Evolutionary conservation across 2,888 invertebrate species (phyloP).

Genomic region (Melanostoma mellinum): DNA sequence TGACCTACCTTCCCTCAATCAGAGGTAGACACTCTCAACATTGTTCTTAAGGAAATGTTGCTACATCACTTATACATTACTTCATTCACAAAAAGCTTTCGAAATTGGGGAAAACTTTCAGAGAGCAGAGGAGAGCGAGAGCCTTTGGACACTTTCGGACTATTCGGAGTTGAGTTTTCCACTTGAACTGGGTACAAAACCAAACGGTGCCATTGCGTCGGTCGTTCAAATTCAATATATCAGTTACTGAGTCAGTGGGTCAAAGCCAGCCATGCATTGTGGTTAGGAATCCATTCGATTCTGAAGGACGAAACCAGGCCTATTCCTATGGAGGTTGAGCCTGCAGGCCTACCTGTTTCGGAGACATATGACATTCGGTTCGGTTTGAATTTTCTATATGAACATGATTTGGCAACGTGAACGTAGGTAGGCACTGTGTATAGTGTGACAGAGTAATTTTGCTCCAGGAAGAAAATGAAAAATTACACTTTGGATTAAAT

Average conservation of each 20-base stretch:
- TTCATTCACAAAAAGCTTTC: conserved; percentile 17
- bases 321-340: too few species aligned
- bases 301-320: neutral
- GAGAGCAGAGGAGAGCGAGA: neutral
- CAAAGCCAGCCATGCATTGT: conserved; percentile 53
- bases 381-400: neutral
- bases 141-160: neutral
- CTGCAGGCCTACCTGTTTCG: too few species aligned
- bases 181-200: neutral
- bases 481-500: neutral
- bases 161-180: neutral
- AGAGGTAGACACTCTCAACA: too few species aligned
- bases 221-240: conserved; percentile 34
- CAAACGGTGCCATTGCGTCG: conserved; percentile 10
- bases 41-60: too few species aligned
- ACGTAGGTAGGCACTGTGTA: neutral
- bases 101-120: conserved; percentile 13
- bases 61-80: too few species aligned
- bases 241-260: conserved; percentile 65
- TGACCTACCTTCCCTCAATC: too few species aligned
- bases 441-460: neutral
- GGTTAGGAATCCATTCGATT: conserved; percentile 9
- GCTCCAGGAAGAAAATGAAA: too few species aligned
- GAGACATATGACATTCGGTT: too few species aligned
- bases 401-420: neutral